Conservation (phyloP, 64 coral and sea anemone species). For the Dendrophyllia cribrosa region DNA sequence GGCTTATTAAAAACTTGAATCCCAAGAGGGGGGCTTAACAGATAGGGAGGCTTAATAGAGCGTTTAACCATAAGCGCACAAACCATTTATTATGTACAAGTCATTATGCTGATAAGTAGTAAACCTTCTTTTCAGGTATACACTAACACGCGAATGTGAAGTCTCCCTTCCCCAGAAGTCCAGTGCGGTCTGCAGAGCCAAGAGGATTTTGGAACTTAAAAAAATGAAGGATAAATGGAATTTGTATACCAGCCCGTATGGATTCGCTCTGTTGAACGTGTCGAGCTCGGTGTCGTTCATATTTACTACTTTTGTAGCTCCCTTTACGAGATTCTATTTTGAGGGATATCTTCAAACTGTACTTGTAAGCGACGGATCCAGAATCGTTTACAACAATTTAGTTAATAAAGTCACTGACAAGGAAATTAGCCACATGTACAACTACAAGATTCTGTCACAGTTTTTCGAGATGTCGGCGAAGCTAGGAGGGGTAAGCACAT, state of each 20-base stretch:
- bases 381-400: not conserved
- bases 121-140: not conserved
- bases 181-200: not conserved
- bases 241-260: not conserved
- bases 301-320: not conserved
- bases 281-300: not conserved
- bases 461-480: conserved; percentile 1
- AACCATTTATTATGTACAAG: no score
- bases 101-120: no score
- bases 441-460: conserved; percentile 3
- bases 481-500: conserved; percentile 1
- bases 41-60: no score
- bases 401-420: not conserved
- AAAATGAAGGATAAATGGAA: not conserved
- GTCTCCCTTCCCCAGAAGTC: conserved; percentile 2
- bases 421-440: not conserved
- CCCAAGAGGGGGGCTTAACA: no score
- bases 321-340: conserved; percentile 1
- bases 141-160: not conserved
- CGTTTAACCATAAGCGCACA: no score
- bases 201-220: not conserved
- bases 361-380: not conserved
- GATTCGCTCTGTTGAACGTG: not conserved
- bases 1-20: no score
- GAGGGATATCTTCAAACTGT: not conserved